These are phyloP conservation scores for Oreamnos americanus DNA, from an alignment of 2,113 vertebrate genomes.

Conservation along the genomic window DNA sequence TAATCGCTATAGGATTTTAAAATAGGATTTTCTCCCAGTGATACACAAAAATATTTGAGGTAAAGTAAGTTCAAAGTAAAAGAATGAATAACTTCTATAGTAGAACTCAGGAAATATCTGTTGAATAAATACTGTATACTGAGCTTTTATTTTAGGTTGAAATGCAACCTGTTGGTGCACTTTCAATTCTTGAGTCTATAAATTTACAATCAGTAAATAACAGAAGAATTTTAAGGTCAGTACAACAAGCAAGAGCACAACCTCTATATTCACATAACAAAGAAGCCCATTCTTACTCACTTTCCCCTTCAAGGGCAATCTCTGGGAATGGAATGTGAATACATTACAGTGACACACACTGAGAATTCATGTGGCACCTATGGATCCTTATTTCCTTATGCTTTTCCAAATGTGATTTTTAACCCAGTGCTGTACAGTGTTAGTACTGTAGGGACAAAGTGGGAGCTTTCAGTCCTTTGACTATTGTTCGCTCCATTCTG, in stretches of 20 bases:
- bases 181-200: neutral
- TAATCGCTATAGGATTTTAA: neutral
- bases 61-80: neutral
- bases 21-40: neutral
- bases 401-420: constrained; percentile 7
- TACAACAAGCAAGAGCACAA: neutral
- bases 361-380: neutral
- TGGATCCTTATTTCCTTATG: neutral
- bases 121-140: neutral
- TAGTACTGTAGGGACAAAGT: neutral
- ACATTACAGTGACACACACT: neutral
- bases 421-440: neutral
- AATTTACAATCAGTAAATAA: neutral
- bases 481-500: neutral
- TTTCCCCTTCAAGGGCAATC: neutral
- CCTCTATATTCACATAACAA: neutral
- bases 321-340: neutral
- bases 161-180: neutral
- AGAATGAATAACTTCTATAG: neutral
- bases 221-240: neutral
- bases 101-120: neutral
- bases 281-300: neutral
- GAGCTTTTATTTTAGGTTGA: neutral
- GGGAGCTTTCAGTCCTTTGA: neutral
- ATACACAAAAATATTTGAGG: neutral